phyloP scores from a whole-genome alignment of 2,113 vertebrate genomes.

The Muntiacus muntjak region DNA sequence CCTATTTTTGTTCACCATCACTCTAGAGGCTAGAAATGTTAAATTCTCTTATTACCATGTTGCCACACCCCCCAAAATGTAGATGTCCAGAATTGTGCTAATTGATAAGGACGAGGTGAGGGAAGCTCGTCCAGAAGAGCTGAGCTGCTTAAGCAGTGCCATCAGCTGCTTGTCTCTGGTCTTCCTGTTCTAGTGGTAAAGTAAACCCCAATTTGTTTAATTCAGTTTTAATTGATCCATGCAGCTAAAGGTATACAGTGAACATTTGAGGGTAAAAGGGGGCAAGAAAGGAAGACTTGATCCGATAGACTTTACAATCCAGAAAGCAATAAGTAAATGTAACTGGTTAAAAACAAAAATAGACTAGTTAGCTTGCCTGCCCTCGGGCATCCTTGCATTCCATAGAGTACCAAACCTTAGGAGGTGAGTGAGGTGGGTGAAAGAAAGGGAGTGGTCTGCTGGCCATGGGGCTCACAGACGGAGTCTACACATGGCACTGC shows the following conservation, averaged over 20 bases:
- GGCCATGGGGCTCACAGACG: neutral
- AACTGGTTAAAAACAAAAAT: neutral
- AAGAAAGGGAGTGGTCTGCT: neutral
- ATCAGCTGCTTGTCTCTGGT: neutral
- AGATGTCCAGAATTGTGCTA: neutral
- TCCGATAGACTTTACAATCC: neutral
- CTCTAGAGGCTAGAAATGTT: neutral
- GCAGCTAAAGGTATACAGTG: neutral
- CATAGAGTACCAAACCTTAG: neutral
- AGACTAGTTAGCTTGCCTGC: neutral
- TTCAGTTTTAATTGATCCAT: neutral
- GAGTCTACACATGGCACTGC: neutral
- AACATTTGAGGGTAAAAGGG: neutral
- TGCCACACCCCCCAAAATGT: neutral
- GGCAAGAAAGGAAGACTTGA: neutral
- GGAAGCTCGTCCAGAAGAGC: neutral
- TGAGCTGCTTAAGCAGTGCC: neutral
- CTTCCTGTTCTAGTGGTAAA: neutral
- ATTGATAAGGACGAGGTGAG: neutral
- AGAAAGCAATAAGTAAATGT: neutral
- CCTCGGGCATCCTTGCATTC: neutral
- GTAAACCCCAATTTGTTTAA: neutral
- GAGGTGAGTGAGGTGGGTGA: accelerated
- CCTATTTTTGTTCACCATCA: neutral
- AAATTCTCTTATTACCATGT: neutral